Conservation (phyloP, 92 coral and sea anemone genomes). For the Palythoa grandis region DNA sequence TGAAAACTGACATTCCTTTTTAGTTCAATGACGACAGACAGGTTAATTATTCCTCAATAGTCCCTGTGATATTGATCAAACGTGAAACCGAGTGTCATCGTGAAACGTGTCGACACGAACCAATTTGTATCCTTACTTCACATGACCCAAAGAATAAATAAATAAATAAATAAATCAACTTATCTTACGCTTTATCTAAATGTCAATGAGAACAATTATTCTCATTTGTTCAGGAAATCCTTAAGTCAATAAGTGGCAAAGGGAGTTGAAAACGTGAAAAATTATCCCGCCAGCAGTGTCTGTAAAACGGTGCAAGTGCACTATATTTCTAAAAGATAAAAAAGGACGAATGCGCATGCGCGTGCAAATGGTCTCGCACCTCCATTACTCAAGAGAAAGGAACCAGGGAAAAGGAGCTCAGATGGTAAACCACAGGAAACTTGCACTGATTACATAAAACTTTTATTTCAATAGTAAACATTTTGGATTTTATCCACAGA, state of each 20-base stretch:
- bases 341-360: not conserved
- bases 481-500: conserved; percentile 44
- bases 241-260: not conserved
- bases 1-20: not conserved
- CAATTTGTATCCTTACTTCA: not conserved
- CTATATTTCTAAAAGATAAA: not conserved
- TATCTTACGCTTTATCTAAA: not conserved
- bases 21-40: not conserved
- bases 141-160: not conserved
- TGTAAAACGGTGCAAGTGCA: conserved; percentile 36
- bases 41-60: conserved; percentile 7
- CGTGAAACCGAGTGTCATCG: not conserved
- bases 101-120: not conserved
- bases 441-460: conserved; percentile 38
- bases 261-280: not conserved
- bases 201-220: not conserved
- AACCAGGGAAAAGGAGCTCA: not conserved
- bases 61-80: not conserved
- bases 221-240: not conserved
- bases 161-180: not conserved
- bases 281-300: not conserved
- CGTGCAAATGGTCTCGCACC: not conserved
- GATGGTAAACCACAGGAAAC: conserved; percentile 28
- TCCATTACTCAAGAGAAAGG: not conserved
- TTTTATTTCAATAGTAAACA: conserved; percentile 34